Base-by-base conservation (phyloP, 1,140 invertebrate species). In the Eriocheir sinensis region DNA sequence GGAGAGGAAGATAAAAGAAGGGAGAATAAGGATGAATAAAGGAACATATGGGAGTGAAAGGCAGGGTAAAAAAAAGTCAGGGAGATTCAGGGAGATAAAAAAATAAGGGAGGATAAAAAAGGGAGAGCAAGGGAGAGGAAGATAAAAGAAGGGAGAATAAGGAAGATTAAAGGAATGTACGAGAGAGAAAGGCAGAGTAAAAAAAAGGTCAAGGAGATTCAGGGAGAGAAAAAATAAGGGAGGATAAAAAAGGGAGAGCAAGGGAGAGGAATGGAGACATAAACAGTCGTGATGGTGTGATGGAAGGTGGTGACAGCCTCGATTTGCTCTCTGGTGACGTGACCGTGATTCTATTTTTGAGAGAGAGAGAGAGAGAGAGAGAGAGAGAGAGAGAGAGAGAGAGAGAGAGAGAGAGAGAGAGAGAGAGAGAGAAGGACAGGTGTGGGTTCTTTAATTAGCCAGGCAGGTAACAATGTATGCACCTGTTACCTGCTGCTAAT, bases 301-400 rank as follows among this genome's bases (percentile, higher is more conserved):
- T 34, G 81, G 36, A 53, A 53, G 48, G 48, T 53, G 48, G 48
- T 53, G 48, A 53, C 48, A 53, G 48, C 12, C 12, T 53, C 48
- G 48, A 53, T 53, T 53, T 53, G 21, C 48, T 53, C 48, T 3
- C 48, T 53, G 15, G 15, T 48, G 4, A 48, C 15, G 15, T 48
- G 15, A 48, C 15, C 15, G 44, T 48, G 44, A 48, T 48, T 48
- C 15, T 48, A 6, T 48, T 48, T 15, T 15, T 48, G 80, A 81
- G 80, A 8, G 81, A 83, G 81, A 34, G 30, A 83, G 48, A 53
- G 48, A 53, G 81, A 83, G 81, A 83, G 81, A 83, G 81, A 83
- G 81, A 83, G 81, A 83, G 81, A 83, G 81, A 83, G 81, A 83
- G 81, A 83, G 81, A 83, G 81, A 83, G 81, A 83, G 81, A 83